Conservation (phyloP, 1,140 invertebrate genomes). For the Brachionus plicatilis region DNA sequence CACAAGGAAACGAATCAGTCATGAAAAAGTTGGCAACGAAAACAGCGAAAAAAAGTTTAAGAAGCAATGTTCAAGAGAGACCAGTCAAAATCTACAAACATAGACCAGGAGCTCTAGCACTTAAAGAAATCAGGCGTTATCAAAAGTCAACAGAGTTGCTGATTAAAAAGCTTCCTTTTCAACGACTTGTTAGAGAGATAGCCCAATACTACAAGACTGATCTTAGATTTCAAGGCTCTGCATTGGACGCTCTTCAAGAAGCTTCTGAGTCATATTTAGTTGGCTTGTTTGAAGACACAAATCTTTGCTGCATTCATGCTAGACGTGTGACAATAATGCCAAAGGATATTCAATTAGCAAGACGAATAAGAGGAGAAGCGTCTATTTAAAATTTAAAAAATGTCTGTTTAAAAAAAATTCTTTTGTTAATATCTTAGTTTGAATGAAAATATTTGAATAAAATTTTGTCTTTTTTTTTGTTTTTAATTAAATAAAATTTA, state of each 20-base stretch:
- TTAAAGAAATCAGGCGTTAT: slow-evolving; percentile 77
- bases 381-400: background rate
- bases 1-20: slow-evolving; percentile 52
- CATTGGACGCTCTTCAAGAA: slow-evolving; percentile 61
- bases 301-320: slow-evolving; percentile 86
- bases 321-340: slow-evolving; percentile 92
- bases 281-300: slow-evolving; percentile 81
- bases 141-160: slow-evolving; percentile 75
- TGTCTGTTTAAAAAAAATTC: background rate
- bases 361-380: slow-evolving; percentile 50
- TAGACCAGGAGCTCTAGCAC: slow-evolving; percentile 72
- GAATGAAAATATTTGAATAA: background rate
- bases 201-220: slow-evolving; percentile 70
- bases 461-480: background rate
- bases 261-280: slow-evolving; percentile 81
- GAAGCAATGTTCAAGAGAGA: slow-evolving; percentile 60
- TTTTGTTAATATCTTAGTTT: background rate
- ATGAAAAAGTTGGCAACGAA: slow-evolving; percentile 61
- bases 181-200: slow-evolving; percentile 76
- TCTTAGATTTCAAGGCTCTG: slow-evolving; percentile 60
- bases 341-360: slow-evolving; percentile 74
- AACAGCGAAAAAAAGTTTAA: slow-evolving; percentile 62
- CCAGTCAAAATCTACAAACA: slow-evolving; percentile 51
- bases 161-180: slow-evolving; percentile 76
- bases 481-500: too few species aligned